Base-by-base conservation (phyloP, 2,797 vertebrate genomes). In the Esox masquinongy region DNA sequence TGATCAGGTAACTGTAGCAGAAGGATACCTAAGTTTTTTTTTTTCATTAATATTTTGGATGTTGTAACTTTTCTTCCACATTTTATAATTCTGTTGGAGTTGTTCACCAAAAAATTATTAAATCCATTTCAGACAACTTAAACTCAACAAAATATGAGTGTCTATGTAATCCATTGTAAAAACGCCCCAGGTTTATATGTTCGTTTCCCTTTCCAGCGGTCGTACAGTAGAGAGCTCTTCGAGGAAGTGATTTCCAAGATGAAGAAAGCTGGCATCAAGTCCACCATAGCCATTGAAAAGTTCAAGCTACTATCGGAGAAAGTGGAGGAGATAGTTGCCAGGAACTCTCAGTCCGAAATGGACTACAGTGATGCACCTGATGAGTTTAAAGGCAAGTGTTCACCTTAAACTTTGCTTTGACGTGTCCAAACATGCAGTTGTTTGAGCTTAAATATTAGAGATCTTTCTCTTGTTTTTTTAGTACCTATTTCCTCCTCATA, bases 191-290 rank as follows among this genome's bases (percentile, higher is more conserved):
- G 16, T 24, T 50, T 15, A 51, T 22, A 51, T 26, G 47, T 7
- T 70, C 16, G 11, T 22, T 43, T 22, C 39, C 63, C 4, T 77
- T 66, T 84, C 15, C 83, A 99, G 98, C 94, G 98, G 76, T 99
- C 98, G 24, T 99, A 99, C 90, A 99, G 97, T 89, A 96, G 97
- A 73, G 98, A 99, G 77, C 93, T 99, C 67, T 99, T 99, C 82
- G 98, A 99, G 78, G 98, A 99, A 83, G 98, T 99, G 0, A 99
- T 99, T 87, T 99, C 95, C 3, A 99, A 99, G 93, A 98, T 99
- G 98, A 96, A 94, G 79, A 99, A 99, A 88, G 98, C 98, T 43
- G 98, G 98, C 59, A 99, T 99, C 86, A 99, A 99, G 75, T 99
- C 98, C 36, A 99, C 96, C 8, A 99, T 99, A 68, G 97, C 97